phyloP scores from a whole-genome alignment of 2,888 invertebrate genomes.

The Lissocephala sabroskyi region DNA sequence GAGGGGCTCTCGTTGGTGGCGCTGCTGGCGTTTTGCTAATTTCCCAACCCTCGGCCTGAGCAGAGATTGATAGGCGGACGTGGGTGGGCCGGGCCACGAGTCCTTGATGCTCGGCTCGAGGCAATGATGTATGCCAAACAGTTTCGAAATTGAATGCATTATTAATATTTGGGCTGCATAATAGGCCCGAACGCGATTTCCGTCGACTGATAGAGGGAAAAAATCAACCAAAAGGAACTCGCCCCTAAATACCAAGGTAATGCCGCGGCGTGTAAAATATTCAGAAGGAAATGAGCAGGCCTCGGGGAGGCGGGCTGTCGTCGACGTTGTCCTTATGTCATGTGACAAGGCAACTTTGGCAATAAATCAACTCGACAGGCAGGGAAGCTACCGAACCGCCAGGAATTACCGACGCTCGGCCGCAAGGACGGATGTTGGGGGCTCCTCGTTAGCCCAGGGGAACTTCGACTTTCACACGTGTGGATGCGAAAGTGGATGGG shows the following conservation, averaged over 20 bases:
- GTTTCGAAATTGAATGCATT: constrained; percentile 63
- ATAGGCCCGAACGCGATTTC: background rate
- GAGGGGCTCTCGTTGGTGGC: background rate
- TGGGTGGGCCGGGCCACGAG: too few relatives aligned
- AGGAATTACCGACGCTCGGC: too few relatives aligned
- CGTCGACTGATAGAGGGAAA: background rate
- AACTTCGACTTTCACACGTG: too few relatives aligned
- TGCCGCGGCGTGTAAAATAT: constrained; percentile 5
- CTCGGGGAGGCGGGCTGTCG: background rate
- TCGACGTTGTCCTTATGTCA: constrained; percentile 45
- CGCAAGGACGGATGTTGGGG: too few relatives aligned
- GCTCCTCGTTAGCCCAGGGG: too few relatives aligned
- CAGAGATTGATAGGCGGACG: constrained; percentile 54
- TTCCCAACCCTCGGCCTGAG: constrained; percentile 19
- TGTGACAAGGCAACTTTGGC: constrained; percentile 58
- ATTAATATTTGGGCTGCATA: constrained; percentile 38
- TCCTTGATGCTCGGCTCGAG: constrained; percentile 13
- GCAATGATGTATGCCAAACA: constrained; percentile 62
- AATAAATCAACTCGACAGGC: constrained; percentile 57
- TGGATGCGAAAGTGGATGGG: too few relatives aligned
- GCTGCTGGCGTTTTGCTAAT: constrained; percentile 36
- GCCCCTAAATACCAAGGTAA: background rate
- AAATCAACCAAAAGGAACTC: background rate
- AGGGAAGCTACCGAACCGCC: background rate
- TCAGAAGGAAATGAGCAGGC: background rate